A percentile compares a stretch with the other conserved stretches of the same genome.
Evolutionary conservation across 2,113 vertebrate genomes (phyloP).

Genomic region (Ahaetulla prasina): DNA sequence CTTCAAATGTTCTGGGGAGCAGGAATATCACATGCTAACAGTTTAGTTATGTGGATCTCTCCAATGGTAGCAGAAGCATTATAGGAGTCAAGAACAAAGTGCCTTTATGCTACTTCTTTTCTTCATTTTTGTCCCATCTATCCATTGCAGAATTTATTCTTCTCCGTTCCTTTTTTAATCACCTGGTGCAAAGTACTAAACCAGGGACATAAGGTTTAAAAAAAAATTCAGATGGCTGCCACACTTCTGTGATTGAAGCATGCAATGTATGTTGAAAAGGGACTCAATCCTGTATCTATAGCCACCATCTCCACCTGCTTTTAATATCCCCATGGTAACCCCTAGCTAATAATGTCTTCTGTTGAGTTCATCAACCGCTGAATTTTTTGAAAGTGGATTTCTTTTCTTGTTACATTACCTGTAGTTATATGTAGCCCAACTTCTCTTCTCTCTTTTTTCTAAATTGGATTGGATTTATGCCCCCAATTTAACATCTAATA

Average conservation of each 20-base stretch:
- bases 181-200: neutral
- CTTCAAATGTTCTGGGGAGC: neutral
- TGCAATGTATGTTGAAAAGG: neutral
- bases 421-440: conserved; percentile 31
- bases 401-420: conserved; percentile 46
- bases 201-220: neutral
- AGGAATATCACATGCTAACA: neutral
- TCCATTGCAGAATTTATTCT: neutral
- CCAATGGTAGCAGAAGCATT: neutral
- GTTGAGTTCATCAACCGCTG: conserved; percentile 28
- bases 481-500: conserved; percentile 35
- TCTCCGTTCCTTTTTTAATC: neutral
- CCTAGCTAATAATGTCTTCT: conserved; percentile 16
- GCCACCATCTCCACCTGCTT: neutral
- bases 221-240: neutral
- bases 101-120: neutral
- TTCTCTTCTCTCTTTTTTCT: neutral
- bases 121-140: conserved; percentile 7
- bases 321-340: neutral
- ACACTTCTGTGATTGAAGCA: neutral
- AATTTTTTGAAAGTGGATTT: neutral
- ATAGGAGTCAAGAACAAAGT: neutral
- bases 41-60: neutral
- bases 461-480: conserved; percentile 39
- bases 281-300: neutral